phyloP scores from a whole-genome alignment of 2,113 vertebrate species.

The Zosterops hypoxanthus region DNA sequence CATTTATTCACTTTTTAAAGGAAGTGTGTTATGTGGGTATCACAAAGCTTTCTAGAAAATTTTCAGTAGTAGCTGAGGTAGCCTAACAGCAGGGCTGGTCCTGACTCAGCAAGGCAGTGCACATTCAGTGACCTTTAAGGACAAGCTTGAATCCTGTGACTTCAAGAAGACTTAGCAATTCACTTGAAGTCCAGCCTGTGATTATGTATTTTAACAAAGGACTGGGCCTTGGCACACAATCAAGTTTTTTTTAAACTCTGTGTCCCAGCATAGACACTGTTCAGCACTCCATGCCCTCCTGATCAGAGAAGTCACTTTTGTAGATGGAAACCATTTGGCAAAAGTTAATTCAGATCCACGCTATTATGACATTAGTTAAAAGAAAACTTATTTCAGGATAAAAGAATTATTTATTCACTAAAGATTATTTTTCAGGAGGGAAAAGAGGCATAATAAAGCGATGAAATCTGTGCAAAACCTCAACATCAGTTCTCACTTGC shows the following conservation, averaged over 20 bases:
- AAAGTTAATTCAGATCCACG: not conserved
- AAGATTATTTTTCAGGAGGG: not conserved
- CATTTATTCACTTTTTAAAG: not conserved
- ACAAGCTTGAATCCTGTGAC: not conserved
- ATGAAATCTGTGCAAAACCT: not conserved
- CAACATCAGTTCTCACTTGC: not conserved
- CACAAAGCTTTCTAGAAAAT: not conserved
- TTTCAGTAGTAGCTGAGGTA: not conserved
- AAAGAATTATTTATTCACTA: not conserved
- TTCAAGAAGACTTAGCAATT: not conserved
- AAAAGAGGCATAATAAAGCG: not conserved
- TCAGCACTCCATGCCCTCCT: not conserved
- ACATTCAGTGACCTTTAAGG: not conserved
- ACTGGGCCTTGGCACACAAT: not conserved
- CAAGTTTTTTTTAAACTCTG: not conserved
- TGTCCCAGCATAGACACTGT: not conserved
- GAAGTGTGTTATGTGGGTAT: not conserved
- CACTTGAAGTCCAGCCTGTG: not conserved
- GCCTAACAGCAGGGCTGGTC: not conserved
- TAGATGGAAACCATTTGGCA: not conserved
- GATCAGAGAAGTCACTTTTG: not conserved
- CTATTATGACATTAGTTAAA: not conserved
- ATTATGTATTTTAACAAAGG: not conserved
- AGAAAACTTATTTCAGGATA: not conserved
- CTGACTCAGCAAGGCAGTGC: not conserved